These are phyloP conservation scores for Xenentodon cancila DNA, from an alignment of 2,797 vertebrate genomes.

Conservation along the genomic window DNA sequence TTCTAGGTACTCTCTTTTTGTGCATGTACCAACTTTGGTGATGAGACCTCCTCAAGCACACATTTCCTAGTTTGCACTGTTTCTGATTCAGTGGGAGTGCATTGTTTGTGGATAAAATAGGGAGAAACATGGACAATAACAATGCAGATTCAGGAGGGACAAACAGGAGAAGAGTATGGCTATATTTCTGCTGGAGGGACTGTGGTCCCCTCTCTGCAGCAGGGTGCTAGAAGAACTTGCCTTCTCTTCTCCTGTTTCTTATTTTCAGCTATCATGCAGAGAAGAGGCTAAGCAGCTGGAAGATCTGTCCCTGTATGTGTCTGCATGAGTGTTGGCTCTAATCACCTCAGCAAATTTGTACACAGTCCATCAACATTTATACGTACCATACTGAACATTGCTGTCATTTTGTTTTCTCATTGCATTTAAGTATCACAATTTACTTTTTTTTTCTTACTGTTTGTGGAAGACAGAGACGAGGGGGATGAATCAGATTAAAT, in stretches of 20 bases:
- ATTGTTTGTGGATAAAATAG: slow-evolving; percentile 24
- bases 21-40: slow-evolving; percentile 79
- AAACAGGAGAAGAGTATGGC: slow-evolving; percentile 56
- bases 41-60: slow-evolving; percentile 66
- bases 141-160: slow-evolving; percentile 40
- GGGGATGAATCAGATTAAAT: slow-evolving; percentile 66
- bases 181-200: slow-evolving; percentile 65
- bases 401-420: slow-evolving; percentile 36
- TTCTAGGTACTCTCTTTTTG: slow-evolving; percentile 78
- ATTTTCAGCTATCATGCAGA: slow-evolving; percentile 15
- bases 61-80: slow-evolving; percentile 52
- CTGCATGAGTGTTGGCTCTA: slow-evolving; percentile 54
- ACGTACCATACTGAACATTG: slow-evolving; percentile 55
- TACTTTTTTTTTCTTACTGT: slow-evolving; percentile 40
- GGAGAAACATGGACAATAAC: slow-evolving; percentile 14
- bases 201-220: slow-evolving; percentile 49
- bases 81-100: slow-evolving; percentile 25
- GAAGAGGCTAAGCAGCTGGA: slow-evolving; percentile 17
- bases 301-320: slow-evolving; percentile 29
- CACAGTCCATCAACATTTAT: slow-evolving; percentile 62
- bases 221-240: slow-evolving; percentile 76
- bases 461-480: slow-evolving; percentile 56
- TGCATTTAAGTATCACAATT: slow-evolving; percentile 36
- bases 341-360: slow-evolving; percentile 64
- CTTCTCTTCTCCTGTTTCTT: slow-evolving; percentile 55